Conservation (phyloP, 2,888 invertebrate species). For the Lasioglossum malachurum region DNA sequence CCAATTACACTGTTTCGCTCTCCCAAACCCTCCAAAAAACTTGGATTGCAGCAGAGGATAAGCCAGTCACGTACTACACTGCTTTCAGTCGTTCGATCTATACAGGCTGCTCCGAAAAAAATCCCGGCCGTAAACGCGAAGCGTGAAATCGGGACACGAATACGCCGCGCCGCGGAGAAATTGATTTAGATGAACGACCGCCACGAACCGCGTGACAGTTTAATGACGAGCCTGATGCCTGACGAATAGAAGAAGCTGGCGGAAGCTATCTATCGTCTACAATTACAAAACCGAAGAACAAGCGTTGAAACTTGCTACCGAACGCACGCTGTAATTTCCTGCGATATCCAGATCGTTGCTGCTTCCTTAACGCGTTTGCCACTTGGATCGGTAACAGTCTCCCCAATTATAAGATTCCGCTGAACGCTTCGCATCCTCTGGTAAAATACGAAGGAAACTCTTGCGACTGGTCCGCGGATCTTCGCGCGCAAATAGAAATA, state of each 20-base stretch:
- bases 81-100: neutral
- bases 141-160: slow-evolving; percentile 10
- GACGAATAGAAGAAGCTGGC: neutral
- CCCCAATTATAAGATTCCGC: neutral
- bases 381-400: neutral
- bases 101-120: neutral
- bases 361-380: neutral
- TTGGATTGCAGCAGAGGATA: neutral
- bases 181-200: neutral
- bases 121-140: neutral
- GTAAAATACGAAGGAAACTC: neutral
- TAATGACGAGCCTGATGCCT: neutral
- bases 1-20: neutral
- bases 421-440: neutral
- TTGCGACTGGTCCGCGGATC: neutral
- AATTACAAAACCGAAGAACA: neutral
- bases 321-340: neutral
- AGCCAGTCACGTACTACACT: neutral
- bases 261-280: neutral
- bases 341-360: neutral
- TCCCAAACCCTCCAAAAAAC: neutral
- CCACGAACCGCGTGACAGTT: neutral
- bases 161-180: neutral
- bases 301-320: neutral
- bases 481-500: no score